phyloP scores from a whole-genome alignment of 2,888 invertebrate species.

The Timandra comae region DNA sequence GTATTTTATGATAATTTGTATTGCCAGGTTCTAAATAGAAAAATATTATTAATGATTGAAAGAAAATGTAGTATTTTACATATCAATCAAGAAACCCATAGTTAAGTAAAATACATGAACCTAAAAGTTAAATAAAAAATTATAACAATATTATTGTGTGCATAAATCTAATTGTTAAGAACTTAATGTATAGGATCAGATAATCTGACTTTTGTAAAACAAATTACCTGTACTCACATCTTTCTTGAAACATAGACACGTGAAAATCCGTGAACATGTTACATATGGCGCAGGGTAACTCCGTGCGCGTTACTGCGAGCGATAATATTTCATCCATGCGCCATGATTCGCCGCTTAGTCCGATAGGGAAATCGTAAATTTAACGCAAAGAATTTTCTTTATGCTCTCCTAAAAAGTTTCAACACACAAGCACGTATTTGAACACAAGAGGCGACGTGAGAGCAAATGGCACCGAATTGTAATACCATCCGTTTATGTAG shows the following conservation, averaged over 20 bases:
- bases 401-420: slow-evolving; percentile 62
- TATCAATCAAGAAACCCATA: no score
- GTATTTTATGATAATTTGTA: no score
- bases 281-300: slow-evolving; percentile 25
- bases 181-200: slow-evolving; percentile 12
- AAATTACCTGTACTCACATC: slow-evolving; percentile 26
- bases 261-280: slow-evolving; percentile 32
- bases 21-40: no score
- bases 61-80: no score
- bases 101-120: no score
- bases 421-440: slow-evolving; percentile 54
- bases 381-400: slow-evolving; percentile 63
- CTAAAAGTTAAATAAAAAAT: no score
- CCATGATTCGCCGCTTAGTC: slow-evolving; percentile 67
- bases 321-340: slow-evolving; percentile 62
- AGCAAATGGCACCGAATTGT: slow-evolving; percentile 60
- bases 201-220: slow-evolving; percentile 17
- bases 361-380: slow-evolving; percentile 72
- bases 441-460: slow-evolving; percentile 46
- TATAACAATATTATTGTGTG: no score
- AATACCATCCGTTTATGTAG: slow-evolving; percentile 58
- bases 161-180: no score
- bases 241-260: slow-evolving; percentile 17
- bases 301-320: slow-evolving; percentile 44
- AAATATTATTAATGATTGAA: no score